Evolutionary conservation across 2,888 invertebrate genomes (phyloP).

Genomic region (Pilophorus perplexus): DNA sequence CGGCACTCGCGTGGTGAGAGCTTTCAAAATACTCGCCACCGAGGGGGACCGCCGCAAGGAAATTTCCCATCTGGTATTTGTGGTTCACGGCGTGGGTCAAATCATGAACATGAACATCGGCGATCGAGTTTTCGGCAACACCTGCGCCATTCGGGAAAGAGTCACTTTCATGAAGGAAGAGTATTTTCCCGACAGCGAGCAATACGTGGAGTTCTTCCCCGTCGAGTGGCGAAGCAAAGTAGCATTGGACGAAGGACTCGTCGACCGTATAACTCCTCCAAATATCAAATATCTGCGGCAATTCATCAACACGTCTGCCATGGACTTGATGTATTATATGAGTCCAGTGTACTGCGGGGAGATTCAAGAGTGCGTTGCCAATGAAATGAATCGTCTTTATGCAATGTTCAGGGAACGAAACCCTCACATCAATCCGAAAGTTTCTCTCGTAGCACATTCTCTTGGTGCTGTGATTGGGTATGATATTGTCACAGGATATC

Average conservation of each 20-base stretch:
- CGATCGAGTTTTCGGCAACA: constrained; percentile 62
- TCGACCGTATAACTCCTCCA: constrained; percentile 65
- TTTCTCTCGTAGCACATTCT: constrained; percentile 66
- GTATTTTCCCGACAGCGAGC: constrained; percentile 56
- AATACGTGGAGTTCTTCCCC: constrained; percentile 63
- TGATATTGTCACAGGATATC: constrained; percentile 63
- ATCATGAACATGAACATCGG: constrained; percentile 65
- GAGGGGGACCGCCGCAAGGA: constrained; percentile 62
- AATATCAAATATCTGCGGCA: constrained; percentile 62
- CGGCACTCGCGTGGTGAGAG: constrained; percentile 60
- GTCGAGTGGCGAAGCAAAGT: constrained; percentile 67
- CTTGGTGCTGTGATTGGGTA: constrained; percentile 67
- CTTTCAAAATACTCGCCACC: constrained; percentile 58
- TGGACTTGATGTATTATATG: constrained; percentile 72
- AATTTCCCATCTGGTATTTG: constrained; percentile 67
- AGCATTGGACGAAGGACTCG: constrained; percentile 61
- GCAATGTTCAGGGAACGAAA: constrained; percentile 63
- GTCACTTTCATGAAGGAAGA: constrained; percentile 58
- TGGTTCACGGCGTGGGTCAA: constrained; percentile 71
- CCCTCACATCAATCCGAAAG: constrained; percentile 62
- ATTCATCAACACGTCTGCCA: constrained; percentile 65
- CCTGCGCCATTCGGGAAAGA: constrained; percentile 58
- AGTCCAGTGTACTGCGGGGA: constrained; percentile 68
- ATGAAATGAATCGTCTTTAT: constrained; percentile 63
- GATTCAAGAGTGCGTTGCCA: constrained; percentile 61